A percentile compares a stretch with the other conserved stretches of the same genome.
Evolutionary conservation across 2,113 vertebrate genomes (phyloP).

Genomic region (Proteles cristata): DNA sequence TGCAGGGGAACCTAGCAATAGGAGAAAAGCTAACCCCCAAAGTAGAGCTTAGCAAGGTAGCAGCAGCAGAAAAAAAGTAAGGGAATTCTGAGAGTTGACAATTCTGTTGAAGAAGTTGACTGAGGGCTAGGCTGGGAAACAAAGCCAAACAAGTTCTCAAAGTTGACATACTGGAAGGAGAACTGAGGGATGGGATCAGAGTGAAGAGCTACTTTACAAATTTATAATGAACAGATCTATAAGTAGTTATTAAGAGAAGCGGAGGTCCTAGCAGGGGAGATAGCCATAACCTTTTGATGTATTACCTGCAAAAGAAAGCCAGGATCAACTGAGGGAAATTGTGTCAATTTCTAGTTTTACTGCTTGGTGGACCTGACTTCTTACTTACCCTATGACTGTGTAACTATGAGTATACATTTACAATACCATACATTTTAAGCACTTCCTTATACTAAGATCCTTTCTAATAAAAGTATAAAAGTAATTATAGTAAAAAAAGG

Average conservation of each 20-base stretch:
- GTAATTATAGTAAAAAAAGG: background rate
- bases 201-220: background rate
- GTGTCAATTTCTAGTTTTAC: background rate
- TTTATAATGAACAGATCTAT: background rate
- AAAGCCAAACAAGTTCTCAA: slow-evolving; percentile 19
- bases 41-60: background rate
- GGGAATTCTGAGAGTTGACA: background rate
- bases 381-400: background rate
- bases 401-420: background rate
- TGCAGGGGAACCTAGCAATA: background rate
- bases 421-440: background rate
- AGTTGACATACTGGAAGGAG: background rate
- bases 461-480: background rate
- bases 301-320: slow-evolving; percentile 19
- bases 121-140: background rate
- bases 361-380: background rate
- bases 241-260: background rate
- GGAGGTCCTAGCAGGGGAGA: background rate
- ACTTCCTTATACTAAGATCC: background rate
- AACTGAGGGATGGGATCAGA: background rate
- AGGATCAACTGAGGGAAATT: background rate
- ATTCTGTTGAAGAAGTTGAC: background rate
- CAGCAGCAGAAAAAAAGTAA: background rate
- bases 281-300: background rate
- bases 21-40: background rate